Evolutionary conservation across 2,888 invertebrate species (phyloP).

Genomic region (Mechanitis mazaeus): DNA sequence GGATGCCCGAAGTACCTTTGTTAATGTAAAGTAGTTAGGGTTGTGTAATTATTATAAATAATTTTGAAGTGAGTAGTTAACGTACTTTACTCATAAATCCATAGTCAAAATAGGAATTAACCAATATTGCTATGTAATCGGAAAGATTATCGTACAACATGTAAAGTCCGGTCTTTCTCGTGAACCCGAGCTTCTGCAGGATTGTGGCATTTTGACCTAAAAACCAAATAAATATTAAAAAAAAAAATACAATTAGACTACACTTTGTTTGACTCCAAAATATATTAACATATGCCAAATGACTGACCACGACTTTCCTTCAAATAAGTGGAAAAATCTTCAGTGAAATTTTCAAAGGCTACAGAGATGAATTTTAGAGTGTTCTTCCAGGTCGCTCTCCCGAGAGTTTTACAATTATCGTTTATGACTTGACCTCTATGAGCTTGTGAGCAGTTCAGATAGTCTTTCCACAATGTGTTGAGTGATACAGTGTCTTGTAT

Average conservation of each 20-base stretch:
- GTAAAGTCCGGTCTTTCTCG: slow-evolving; percentile 55
- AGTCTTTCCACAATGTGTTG: slow-evolving; percentile 46
- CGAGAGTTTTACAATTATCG: slow-evolving; percentile 40
- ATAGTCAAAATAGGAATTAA: slow-evolving; percentile 68
- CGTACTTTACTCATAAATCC: slow-evolving; percentile 69
- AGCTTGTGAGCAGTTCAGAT: slow-evolving; percentile 40
- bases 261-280: neutral
- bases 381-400: slow-evolving; percentile 48
- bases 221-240: slow-evolving; percentile 20
- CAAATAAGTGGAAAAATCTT: slow-evolving; percentile 57
- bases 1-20: slow-evolving; percentile 58
- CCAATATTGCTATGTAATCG: slow-evolving; percentile 56
- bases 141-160: slow-evolving; percentile 58
- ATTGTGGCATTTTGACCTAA: slow-evolving; percentile 55
- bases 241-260: neutral
- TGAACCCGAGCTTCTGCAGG: slow-evolving; percentile 65
- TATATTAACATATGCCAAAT: neutral
- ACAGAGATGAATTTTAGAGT: slow-evolving; percentile 51
- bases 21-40: neutral
- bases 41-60: neutral
- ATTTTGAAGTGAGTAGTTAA: neutral
- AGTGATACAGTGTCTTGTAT: slow-evolving; percentile 37
- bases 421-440: slow-evolving; percentile 24
- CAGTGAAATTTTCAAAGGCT: slow-evolving; percentile 44
- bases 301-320: slow-evolving; percentile 58